Percentiles rank a stretch among this genome's conserved stretches.
Evolutionary conservation across 2,113 vertebrate species (phyloP).

Genomic region (Corvus hawaiiensis): DNA sequence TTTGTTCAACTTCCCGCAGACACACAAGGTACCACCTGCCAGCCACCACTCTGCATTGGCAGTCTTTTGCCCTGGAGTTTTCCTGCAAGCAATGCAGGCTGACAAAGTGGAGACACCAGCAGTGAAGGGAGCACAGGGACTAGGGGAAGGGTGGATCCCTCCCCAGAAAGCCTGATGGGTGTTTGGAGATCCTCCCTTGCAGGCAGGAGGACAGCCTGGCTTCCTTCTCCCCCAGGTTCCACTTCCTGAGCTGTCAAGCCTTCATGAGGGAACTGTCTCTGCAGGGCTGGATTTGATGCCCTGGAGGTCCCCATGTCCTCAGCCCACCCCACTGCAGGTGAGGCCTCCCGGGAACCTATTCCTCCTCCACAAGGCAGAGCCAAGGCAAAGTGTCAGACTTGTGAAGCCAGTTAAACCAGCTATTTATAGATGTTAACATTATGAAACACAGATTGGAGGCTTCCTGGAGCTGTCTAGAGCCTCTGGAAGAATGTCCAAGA

Average conservation of each 20-base stretch:
- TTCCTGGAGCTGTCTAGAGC: background rate
- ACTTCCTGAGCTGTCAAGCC: background rate
- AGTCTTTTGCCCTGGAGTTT: background rate
- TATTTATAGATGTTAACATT: background rate
- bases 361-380: background rate
- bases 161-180: accelerated
- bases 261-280: background rate
- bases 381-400: accelerated
- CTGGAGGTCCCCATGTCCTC: background rate
- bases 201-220: background rate
- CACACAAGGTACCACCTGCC: background rate
- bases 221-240: background rate
- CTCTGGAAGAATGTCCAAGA: background rate
- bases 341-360: background rate
- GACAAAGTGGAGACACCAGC: background rate
- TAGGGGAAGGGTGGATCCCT: background rate
- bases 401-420: background rate
- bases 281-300: background rate
- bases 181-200: background rate
- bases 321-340: background rate
- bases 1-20: background rate
- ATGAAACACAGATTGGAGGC: background rate
- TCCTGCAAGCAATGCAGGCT: background rate
- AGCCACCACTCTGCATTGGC: background rate
- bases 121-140: background rate